These are phyloP conservation scores for Aurelia aurita complex sp. Pacific DNA, from an alignment of 30 jellyfish, hydroid and myxozoan genomes.

Conservation along the genomic window DNA sequence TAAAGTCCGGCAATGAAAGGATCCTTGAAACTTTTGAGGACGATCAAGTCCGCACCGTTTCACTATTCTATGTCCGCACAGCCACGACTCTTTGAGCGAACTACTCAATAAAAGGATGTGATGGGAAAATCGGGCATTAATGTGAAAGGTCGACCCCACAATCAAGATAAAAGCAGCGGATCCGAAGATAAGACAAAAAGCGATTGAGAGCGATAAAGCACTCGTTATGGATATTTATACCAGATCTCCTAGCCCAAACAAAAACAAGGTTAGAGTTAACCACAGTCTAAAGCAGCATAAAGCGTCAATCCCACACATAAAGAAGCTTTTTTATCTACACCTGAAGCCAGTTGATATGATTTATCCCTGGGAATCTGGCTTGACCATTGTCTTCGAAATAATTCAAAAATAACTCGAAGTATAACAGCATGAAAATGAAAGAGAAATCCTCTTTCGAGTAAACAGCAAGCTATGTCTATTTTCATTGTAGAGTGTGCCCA, in stretches of 20 bases:
- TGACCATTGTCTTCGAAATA: not conserved
- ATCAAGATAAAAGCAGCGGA: too few species aligned
- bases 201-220: not conserved
- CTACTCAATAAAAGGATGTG: not conserved
- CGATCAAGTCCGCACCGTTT: too few species aligned
- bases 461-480: too few species aligned
- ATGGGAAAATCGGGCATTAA: conserved; percentile 24
- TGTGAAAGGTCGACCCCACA: conserved; percentile 1
- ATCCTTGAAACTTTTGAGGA: too few species aligned
- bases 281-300: conserved; percentile 32
- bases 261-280: conserved; percentile 23
- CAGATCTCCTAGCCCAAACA: conserved; percentile 18
- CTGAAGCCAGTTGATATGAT: conserved; percentile 10
- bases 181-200: too few species aligned
- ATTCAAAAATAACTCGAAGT: not conserved
- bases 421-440: too few species aligned
- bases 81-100: not conserved
- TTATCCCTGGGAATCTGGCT: conserved; percentile 4
- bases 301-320: conserved; percentile 17
- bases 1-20: too few species aligned
- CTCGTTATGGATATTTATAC: conserved; percentile 17
- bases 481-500: too few species aligned
- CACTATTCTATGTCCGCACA: too few species aligned
- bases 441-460: not conserved
- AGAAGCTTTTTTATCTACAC: conserved; percentile 9